A percentile compares a stretch with the other conserved stretches of the same genome.
phyloP scores from a whole-genome alignment of 2,797 vertebrate genomes.

The Dromococcyx pavoninus region DNA sequence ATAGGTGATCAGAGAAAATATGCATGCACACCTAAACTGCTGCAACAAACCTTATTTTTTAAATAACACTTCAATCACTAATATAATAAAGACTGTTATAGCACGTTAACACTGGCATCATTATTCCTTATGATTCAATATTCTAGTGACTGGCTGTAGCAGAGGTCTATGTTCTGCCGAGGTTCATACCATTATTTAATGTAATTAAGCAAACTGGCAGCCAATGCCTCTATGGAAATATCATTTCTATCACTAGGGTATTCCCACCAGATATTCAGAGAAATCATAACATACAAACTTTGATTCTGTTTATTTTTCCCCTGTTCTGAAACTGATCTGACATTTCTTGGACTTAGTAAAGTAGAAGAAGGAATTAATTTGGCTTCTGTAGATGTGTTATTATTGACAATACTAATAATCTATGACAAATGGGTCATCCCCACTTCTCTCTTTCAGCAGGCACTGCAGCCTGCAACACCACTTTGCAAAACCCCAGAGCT shows the following conservation, averaged over 20 bases:
- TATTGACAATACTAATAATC: slow-evolving; percentile 63
- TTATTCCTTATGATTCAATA: slow-evolving; percentile 66
- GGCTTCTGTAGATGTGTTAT: slow-evolving; percentile 39
- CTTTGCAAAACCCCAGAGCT: slow-evolving; percentile 46
- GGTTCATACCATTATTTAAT: slow-evolving; percentile 73
- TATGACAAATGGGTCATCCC: slow-evolving; percentile 44
- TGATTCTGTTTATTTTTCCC: slow-evolving; percentile 63
- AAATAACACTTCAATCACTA: slow-evolving; percentile 74
- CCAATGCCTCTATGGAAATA: slow-evolving; percentile 71
- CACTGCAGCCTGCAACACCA: background rate
- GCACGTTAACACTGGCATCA: slow-evolving; percentile 58
- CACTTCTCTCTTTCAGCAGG: background rate
- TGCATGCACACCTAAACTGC: slow-evolving; percentile 61
- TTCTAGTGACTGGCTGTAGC: slow-evolving; percentile 48
- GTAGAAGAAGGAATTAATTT: slow-evolving; percentile 57
- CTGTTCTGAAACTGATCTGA: slow-evolving; percentile 59
- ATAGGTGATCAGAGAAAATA: slow-evolving; percentile 60
- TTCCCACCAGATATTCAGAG: slow-evolving; percentile 74
- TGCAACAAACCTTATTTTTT: slow-evolving; percentile 67
- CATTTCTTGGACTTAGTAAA: slow-evolving; percentile 59
- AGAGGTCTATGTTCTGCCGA: slow-evolving; percentile 69
- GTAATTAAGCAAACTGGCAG: slow-evolving; percentile 77
- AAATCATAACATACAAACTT: slow-evolving; percentile 65
- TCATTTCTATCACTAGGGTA: slow-evolving; percentile 62
- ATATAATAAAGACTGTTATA: slow-evolving; percentile 74